A percentile compares a stretch with the other conserved stretches of the same genome.
phyloP scores from a whole-genome alignment of 1,140 invertebrate genomes.

The Drosophila ambigua region DNA sequence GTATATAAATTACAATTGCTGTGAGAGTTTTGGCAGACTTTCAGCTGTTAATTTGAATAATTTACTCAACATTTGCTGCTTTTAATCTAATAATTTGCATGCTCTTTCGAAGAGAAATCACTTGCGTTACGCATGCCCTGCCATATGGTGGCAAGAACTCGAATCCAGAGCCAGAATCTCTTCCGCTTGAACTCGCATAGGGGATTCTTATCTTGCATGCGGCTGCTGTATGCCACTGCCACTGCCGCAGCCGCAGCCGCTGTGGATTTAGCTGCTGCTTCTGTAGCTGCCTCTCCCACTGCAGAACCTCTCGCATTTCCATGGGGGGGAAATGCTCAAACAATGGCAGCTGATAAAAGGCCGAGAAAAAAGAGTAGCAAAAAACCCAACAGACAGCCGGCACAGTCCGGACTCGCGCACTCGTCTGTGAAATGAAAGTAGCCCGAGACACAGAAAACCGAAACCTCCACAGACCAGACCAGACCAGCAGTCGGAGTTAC shows the following conservation, averaged over 20 bases:
- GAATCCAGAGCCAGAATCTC: neutral
- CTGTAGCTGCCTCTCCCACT: conserved; percentile 1
- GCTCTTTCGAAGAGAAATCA: neutral
- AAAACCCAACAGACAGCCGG: neutral
- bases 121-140: neutral
- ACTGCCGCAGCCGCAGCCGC: neutral
- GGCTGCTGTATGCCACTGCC: neutral
- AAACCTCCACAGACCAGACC: too few relatives aligned
- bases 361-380: conserved; percentile 19
- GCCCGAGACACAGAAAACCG: conserved; percentile 24
- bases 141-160: conserved; percentile 13
- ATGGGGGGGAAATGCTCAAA: conserved; percentile 46
- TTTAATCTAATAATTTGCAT: too few relatives aligned
- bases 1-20: too few relatives aligned
- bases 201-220: conserved; percentile 19
- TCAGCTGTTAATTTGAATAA: too few relatives aligned
- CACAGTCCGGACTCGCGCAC: conserved; percentile 18
- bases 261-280: conserved; percentile 8
- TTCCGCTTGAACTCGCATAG: conserved; percentile 21
- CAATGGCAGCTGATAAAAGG: conserved; percentile 63
- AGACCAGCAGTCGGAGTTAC: conserved; percentile 20
- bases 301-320: conserved; percentile 23
- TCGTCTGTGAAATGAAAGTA: conserved; percentile 71
- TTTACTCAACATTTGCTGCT: too few relatives aligned
- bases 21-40: too few relatives aligned